Percentiles rank a stretch among this genome's conserved stretches.
These are phyloP conservation scores for Pseudomyrmex sp. DNA, from an alignment of 1,140 invertebrate species.

Conservation along the genomic window DNA sequence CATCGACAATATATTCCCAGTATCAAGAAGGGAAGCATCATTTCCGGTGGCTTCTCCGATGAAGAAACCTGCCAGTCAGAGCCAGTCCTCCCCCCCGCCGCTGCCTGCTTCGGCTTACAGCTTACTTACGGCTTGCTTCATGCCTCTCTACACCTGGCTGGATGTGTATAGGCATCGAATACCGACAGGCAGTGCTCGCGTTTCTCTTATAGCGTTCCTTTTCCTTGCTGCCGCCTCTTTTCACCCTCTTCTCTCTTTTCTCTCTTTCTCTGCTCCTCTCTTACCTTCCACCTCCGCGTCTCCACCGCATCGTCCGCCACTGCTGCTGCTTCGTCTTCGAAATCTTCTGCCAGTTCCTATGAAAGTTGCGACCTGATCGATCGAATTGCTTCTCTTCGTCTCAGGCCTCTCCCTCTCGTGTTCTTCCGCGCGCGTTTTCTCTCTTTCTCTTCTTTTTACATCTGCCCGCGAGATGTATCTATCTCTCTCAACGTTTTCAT, in stretches of 20 bases:
- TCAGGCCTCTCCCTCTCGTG: neutral
- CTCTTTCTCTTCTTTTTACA: neutral
- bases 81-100: conserved; percentile 67
- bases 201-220: conserved; percentile 24
- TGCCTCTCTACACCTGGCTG: conserved; percentile 77
- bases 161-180: conserved; percentile 76
- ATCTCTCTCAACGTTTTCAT: conserved; percentile 18
- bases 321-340: conserved; percentile 43
- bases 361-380: conserved; percentile 73
- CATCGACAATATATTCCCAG: conserved; percentile 79
- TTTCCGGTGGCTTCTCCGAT: conserved; percentile 85
- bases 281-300: neutral
- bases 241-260: neutral
- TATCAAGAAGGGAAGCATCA: conserved; percentile 78
- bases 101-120: conserved; percentile 70
- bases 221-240: conserved; percentile 50
- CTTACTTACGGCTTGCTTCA: conserved; percentile 78
- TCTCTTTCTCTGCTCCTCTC: conserved; percentile 3
- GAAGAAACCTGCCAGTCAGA: conserved; percentile 85
- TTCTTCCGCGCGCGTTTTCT: neutral
- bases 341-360: conserved; percentile 70
- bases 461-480: conserved; percentile 5
- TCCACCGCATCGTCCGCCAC: conserved; percentile 12
- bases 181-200: conserved; percentile 64
- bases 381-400: conserved; percentile 53